Conservation (phyloP, 2,113 vertebrate species). For the Oplegnathus fasciatus region DNA sequence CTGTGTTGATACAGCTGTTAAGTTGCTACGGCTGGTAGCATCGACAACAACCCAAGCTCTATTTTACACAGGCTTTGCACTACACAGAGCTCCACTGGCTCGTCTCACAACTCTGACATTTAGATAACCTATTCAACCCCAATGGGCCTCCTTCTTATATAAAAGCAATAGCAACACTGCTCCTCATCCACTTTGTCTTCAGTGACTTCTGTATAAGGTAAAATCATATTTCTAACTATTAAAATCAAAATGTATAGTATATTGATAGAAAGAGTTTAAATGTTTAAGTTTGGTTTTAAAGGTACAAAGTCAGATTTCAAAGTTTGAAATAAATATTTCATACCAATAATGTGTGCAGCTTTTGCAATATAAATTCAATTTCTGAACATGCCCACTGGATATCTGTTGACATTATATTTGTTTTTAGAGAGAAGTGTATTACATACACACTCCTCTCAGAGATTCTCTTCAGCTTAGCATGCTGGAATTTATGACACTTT, state of each 20-base stretch:
- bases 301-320: not conserved
- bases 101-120: not conserved
- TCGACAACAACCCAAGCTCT: not conserved
- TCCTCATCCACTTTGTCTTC: not conserved
- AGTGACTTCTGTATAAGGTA: not conserved
- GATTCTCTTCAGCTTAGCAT: not conserved
- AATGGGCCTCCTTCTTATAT: not conserved
- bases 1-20: conserved; percentile 26
- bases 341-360: not conserved
- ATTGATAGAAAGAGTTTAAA: not conserved
- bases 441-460: not conserved
- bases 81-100: not conserved
- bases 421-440: not conserved
- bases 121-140: not conserved
- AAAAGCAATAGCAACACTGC: not conserved
- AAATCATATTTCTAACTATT: not conserved
- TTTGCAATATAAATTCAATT: not conserved
- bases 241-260: not conserved
- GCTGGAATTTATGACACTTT: not conserved
- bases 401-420: too few relatives aligned
- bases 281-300: not conserved
- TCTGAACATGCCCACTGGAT: not conserved
- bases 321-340: not conserved
- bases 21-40: not conserved
- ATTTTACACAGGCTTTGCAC: not conserved